Evolutionary conservation across 2,113 vertebrate species (phyloP).

Genomic region (Turnix velox): DNA sequence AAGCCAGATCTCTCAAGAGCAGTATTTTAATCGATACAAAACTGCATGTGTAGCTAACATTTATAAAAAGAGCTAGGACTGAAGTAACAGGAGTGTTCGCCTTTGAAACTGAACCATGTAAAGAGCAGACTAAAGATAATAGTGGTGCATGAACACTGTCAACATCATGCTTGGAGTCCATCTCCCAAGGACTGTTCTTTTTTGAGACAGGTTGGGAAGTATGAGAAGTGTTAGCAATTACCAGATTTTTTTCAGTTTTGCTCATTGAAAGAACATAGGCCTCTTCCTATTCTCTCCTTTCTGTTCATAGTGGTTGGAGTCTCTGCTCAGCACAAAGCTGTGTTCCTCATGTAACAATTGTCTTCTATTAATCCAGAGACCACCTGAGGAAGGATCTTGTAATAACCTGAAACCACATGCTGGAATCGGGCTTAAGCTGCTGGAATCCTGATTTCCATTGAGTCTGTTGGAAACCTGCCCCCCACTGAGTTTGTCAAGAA

Average conservation of each 20-base stretch:
- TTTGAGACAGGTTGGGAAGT: neutral
- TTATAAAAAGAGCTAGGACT: neutral
- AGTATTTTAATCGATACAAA: neutral
- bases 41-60: neutral
- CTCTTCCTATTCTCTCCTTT: neutral
- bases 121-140: neutral
- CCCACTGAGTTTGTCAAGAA: neutral
- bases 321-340: neutral
- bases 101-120: neutral
- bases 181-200: neutral
- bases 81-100: neutral
- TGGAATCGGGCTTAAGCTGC: neutral
- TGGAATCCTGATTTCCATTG: neutral
- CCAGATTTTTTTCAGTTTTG: neutral
- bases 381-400: neutral
- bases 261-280: neutral
- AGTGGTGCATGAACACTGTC: neutral
- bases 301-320: neutral
- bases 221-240: neutral
- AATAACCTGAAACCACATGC: neutral
- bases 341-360: neutral
- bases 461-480: neutral
- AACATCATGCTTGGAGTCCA: neutral
- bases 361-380: neutral
- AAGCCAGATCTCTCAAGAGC: neutral